Evolutionary conservation across 2,888 invertebrate genomes (phyloP).

Genomic region (Scaptomyza tumidula): DNA sequence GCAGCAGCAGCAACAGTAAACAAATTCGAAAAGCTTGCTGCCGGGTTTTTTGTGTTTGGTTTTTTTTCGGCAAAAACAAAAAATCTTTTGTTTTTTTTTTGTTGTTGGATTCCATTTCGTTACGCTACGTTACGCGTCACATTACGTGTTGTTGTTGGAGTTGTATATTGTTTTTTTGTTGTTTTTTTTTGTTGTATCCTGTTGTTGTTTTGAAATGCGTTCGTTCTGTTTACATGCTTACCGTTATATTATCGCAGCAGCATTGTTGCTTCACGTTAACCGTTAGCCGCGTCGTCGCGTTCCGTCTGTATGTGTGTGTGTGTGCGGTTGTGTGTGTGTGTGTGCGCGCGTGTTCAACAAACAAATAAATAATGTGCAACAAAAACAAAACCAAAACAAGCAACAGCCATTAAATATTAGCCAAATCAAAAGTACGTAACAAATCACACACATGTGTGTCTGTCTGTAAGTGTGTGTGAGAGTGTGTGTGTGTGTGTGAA

Average conservation of each 20-base stretch:
- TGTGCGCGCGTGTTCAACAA: neutral
- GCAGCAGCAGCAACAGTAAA: constrained; percentile 33
- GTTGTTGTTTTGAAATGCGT: constrained; percentile 12
- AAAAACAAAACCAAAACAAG: constrained; percentile 41
- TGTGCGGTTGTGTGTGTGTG: constrained; percentile 10
- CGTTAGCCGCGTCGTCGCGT: constrained; percentile 6
- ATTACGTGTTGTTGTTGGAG: neutral
- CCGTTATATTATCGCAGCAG: constrained; percentile 28
- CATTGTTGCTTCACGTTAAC: constrained; percentile 33
- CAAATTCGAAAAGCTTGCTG: constrained; percentile 31
- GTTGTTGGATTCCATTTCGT: constrained; percentile 31
- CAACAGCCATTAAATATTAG: constrained; percentile 63
- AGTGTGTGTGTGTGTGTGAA: neutral
- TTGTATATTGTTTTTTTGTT: neutral
- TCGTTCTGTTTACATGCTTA: constrained; percentile 42
- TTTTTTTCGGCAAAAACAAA: constrained; percentile 3
- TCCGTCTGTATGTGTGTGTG: neutral
- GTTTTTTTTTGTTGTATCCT: constrained; percentile 16
- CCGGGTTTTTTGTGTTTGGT: constrained; percentile 26
- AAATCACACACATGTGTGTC: neutral
- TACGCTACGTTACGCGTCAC: neutral
- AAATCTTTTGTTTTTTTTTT: neutral
- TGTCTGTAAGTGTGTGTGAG: neutral
- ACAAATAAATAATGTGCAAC: constrained; percentile 4
- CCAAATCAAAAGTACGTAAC: constrained; percentile 61